Conservation (phyloP, 35 echinoderm and acorn worm species). For the Strongylocentrotus purpuratus region DNA sequence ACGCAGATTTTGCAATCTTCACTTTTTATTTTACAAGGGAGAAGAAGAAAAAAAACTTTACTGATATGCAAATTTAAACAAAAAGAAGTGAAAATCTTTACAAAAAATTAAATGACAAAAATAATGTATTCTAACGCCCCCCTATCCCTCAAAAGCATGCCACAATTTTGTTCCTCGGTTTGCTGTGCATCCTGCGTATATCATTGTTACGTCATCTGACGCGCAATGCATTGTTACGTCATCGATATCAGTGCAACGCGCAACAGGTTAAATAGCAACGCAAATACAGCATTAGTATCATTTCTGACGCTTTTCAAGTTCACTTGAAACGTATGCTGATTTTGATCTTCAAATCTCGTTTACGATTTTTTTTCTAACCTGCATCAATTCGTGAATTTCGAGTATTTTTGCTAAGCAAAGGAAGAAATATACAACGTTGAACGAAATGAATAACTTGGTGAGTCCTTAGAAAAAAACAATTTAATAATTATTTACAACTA, state of each 20-base stretch:
- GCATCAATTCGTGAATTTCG: neutral
- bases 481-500: neutral
- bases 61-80: no score
- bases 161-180: neutral
- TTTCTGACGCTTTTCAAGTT: neutral
- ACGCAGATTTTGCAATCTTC: no score
- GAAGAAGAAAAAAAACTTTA: no score
- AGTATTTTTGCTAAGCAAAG: neutral
- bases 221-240: neutral
- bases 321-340: neutral
- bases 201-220: neutral
- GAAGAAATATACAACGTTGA: neutral
- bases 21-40: no score
- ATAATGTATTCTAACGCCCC: neutral
- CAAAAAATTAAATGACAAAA: no score
- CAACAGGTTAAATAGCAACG: neutral
- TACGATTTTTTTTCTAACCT: neutral
- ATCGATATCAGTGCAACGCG: neutral
- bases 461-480: neutral
- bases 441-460: neutral
- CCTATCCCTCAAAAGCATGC: no score
- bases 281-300: neutral
- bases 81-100: no score
- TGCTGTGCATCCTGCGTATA: neutral
- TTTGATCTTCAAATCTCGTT: neutral